Base-by-base conservation (phyloP, 2,888 invertebrate species). In the Ornithoptera alexandrae region DNA sequence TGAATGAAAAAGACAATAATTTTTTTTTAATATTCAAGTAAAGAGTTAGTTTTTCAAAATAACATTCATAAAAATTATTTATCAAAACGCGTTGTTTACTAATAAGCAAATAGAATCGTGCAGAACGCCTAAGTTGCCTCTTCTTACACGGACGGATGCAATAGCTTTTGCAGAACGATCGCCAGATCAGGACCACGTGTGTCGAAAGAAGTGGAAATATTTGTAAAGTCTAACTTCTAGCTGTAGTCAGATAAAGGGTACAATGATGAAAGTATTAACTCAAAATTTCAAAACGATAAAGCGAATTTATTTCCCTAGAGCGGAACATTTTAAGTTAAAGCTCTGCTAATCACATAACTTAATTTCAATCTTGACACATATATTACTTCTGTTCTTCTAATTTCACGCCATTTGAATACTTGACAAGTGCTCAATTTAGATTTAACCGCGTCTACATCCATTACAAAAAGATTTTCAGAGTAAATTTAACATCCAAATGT, bases 381-480 rank as follows among this genome's bases (percentile, higher is more conserved):
- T 57, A 65, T 65, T 65, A 59, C 39, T 65, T 58, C 39, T 58
- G 42, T 46, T 42, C 24, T 2, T 58, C 30, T 66, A 66, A 60
- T 66, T 66, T 59, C 46, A 60, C 60, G 60, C 50, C 50, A 30
- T 46, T 66, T 66, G 60, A 50, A 20, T 50, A 18, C 50, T 66
- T 60, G 50, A n/a, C 17, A 22, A 66, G 50, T 50, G 15, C 18
- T 50, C 50, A 50, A 50, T 17, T 50, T 15, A 18, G 15, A 17
- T 50, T 50, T 50, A 50, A 50, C 15, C 2, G 2, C 17, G 15
- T 50, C 50, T 50, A 50, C 17, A 50, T 50, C 50, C 50, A 50
- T 50, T 50, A 50, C 50, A 15, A 50, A 50, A 50, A 50, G 50
- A 5, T 50, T 5, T 50, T 17, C 50, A 50, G 15, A 50, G 50